A percentile compares a stretch with the other conserved stretches of the same genome.
phyloP scores from a whole-genome alignment of 2,888 invertebrate species.

The Calliphora vomitoria region DNA sequence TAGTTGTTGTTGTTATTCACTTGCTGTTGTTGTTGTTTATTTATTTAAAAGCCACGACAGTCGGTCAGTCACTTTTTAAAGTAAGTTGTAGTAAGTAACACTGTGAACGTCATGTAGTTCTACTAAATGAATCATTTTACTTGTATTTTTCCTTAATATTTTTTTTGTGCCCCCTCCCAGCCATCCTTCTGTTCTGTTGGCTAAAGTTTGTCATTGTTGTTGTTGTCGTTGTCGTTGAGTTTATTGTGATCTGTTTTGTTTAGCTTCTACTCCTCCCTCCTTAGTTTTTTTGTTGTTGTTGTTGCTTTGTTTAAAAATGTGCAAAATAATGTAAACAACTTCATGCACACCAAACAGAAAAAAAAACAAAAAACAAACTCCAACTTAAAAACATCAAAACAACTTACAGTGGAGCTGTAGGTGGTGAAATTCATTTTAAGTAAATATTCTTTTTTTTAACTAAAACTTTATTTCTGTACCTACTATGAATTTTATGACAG shows the following conservation, averaged over 20 bases:
- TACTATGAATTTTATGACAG: too few species aligned
- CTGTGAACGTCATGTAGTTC: too few species aligned
- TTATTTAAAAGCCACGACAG: not conserved
- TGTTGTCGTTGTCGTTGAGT: slow-evolving; percentile 23
- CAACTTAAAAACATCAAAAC: slow-evolving; percentile 59
- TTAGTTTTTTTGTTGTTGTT: slow-evolving; percentile 15
- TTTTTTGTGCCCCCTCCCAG: not conserved
- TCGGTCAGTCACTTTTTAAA: slow-evolving; percentile 6
- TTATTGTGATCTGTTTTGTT: slow-evolving; percentile 54
- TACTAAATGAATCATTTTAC: slow-evolving; percentile 46
- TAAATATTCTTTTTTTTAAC: too few species aligned
- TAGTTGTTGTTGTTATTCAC: not conserved
- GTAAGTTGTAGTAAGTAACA: not conserved
- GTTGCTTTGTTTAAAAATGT: slow-evolving; percentile 36
- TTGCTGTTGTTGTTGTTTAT: too few species aligned
- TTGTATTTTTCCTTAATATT: slow-evolving; percentile 11
- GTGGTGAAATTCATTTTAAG: too few species aligned
- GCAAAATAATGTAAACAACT: slow-evolving; percentile 62
- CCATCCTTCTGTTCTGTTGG: slow-evolving; percentile 3
- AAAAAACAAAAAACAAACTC: slow-evolving; percentile 21
- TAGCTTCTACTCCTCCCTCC: slow-evolving; percentile 12
- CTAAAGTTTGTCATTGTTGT: slow-evolving; percentile 24
- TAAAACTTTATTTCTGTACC: too few species aligned
- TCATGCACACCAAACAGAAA: slow-evolving; percentile 18
- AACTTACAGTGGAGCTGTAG: slow-evolving; percentile 56